Conservation (phyloP, 2,113 vertebrate genomes). For the Prolemur simus region DNA sequence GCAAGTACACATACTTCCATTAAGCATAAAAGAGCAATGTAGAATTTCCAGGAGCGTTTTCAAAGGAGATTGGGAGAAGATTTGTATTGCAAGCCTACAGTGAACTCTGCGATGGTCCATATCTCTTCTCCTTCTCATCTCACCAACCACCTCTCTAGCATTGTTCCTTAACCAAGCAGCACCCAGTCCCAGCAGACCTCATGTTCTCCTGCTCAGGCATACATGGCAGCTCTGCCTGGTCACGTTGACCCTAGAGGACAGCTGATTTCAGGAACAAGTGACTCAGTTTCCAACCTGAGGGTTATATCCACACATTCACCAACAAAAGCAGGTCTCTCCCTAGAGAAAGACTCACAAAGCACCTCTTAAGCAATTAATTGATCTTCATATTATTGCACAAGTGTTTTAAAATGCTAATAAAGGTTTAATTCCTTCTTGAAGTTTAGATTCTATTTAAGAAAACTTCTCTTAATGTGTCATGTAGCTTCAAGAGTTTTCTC, state of each 20-base stretch:
- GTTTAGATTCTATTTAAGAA: not conserved
- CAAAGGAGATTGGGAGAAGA: not conserved
- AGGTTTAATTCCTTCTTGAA: not conserved
- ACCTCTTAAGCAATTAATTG: not conserved
- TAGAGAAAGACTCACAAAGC: not conserved
- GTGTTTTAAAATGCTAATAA: not conserved
- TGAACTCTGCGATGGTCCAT: not conserved
- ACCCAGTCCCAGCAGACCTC: too few relatives aligned
- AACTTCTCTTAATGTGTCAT: not conserved
- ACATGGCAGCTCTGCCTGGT: not conserved
- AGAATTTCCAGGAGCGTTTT: not conserved
- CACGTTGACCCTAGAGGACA: not conserved
- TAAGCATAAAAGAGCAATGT: not conserved
- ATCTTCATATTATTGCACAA: not conserved
- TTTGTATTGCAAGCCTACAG: not conserved
- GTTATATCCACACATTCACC: not conserved
- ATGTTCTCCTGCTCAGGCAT: not conserved
- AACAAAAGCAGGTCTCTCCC: not conserved
- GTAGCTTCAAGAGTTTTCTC: not conserved
- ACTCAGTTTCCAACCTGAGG: not conserved
- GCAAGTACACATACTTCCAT: not conserved
- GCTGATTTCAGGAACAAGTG: not conserved
- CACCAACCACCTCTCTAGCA: not conserved
- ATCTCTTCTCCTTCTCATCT: not conserved
- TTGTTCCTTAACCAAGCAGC: not conserved